Conservation (phyloP, 2,113 vertebrate species). For the Egretta garzetta region DNA sequence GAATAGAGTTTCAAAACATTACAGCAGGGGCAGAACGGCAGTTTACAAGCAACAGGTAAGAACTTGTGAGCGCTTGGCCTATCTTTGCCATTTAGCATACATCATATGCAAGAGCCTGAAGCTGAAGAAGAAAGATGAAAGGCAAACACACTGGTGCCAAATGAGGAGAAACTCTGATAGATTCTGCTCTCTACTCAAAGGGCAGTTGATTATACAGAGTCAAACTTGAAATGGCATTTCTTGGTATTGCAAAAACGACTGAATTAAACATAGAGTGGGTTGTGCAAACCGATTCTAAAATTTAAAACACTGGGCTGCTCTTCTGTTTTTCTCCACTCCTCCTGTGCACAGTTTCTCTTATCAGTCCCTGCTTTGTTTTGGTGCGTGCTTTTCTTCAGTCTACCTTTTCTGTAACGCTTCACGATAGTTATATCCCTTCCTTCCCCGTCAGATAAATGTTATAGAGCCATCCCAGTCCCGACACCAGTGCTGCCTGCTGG, state of each 20-base stretch:
- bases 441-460: not conserved
- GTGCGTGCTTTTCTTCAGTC: not conserved
- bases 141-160: not conserved
- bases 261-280: not conserved
- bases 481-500: not conserved
- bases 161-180: not conserved
- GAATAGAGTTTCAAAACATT: not conserved
- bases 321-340: not conserved
- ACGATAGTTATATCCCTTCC: not conserved
- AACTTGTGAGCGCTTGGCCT: not conserved
- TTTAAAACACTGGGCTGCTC: not conserved
- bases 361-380: not conserved
- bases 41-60: not conserved
- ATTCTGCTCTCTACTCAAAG: not conserved
- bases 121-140: not conserved
- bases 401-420: not conserved
- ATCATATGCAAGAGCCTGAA: not conserved
- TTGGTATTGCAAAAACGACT: not conserved
- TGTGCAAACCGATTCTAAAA: not conserved
- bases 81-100: not conserved
- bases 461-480: not conserved
- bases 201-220: not conserved
- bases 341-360: not conserved
- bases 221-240: not conserved
- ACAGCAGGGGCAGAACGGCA: slow-evolving; percentile 24